Percentiles rank a stretch among this genome's conserved stretches.
These are phyloP conservation scores for Cettia cetti DNA, from an alignment of 2,113 vertebrate genomes.

Conservation along the genomic window DNA sequence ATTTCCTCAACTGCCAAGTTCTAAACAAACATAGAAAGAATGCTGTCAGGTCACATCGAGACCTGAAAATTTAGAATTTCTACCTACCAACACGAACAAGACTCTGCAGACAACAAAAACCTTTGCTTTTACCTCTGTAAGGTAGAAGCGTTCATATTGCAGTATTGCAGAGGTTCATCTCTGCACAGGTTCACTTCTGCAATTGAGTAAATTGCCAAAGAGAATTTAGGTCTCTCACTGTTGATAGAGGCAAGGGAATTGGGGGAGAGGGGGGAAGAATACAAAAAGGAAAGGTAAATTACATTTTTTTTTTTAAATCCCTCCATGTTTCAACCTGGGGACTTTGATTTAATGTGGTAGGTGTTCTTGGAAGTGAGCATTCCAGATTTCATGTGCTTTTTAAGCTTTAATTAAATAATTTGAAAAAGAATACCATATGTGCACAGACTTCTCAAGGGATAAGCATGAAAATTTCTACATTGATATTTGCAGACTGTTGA, in stretches of 20 bases:
- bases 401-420: conserved; percentile 47
- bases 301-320: not conserved
- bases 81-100: not conserved
- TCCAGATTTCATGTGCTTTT: conserved; percentile 19
- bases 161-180: not conserved
- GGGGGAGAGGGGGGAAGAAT: not conserved
- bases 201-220: not conserved
- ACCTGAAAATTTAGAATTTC: not conserved
- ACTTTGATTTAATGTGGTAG: not conserved
- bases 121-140: not conserved
- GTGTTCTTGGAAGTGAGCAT: conserved; percentile 24
- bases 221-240: not conserved
- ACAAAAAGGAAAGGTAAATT: not conserved
- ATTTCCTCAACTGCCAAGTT: not conserved
- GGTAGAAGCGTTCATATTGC: not conserved
- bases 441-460: not conserved
- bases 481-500: not conserved
- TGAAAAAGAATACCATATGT: conserved; percentile 24
- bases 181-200: not conserved
- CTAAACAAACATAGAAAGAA: not conserved
- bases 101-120: not conserved
- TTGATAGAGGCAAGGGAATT: not conserved
- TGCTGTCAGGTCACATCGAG: not conserved
- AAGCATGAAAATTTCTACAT: not conserved
- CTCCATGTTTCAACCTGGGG: not conserved